A percentile compares a stretch with the other conserved stretches of the same genome.
Evolutionary conservation across 2,888 invertebrate species (phyloP).

Genomic region (Erpobdella octoculata): DNA sequence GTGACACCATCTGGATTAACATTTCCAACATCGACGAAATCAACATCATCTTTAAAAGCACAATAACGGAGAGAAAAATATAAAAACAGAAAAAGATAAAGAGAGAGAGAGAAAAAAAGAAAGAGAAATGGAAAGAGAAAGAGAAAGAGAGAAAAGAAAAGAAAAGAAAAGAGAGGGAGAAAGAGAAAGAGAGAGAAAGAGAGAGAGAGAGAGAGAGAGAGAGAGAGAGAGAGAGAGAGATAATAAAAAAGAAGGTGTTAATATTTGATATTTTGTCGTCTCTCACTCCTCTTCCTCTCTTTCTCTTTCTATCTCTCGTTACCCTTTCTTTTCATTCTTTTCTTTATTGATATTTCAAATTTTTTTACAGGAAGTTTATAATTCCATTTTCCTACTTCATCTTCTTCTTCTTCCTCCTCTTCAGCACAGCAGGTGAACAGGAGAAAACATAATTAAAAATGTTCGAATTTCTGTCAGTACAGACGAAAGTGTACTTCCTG

Average conservation of each 20-base stretch:
- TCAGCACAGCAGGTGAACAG: too few species aligned
- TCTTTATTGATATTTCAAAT: background rate
- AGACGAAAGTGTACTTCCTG: too few species aligned
- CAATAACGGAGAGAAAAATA: background rate
- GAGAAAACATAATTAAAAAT: too few species aligned
- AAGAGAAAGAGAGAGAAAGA: conserved; percentile 1
- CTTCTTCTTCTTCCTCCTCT: background rate
- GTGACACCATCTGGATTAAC: too few species aligned
- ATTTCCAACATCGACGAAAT: background rate
- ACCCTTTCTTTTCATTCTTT: background rate
- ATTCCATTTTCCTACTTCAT: background rate
- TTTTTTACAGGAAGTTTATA: background rate
- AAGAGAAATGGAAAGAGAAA: background rate
- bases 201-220: conserved; percentile 13
- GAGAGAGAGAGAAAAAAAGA: background rate
- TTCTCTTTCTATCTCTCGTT: too few species aligned
- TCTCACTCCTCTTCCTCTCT: conserved; percentile 8
- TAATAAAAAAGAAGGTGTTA: conserved; percentile 10
- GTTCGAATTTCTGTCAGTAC: background rate
- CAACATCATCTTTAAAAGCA: background rate
- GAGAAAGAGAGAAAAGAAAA: background rate
- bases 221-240: conserved; percentile 20
- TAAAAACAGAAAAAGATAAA: background rate
- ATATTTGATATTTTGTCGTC: too few species aligned
- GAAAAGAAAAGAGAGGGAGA: background rate